Base-by-base conservation (phyloP, 2,888 invertebrate species). In the Lasius fuliginosus region DNA sequence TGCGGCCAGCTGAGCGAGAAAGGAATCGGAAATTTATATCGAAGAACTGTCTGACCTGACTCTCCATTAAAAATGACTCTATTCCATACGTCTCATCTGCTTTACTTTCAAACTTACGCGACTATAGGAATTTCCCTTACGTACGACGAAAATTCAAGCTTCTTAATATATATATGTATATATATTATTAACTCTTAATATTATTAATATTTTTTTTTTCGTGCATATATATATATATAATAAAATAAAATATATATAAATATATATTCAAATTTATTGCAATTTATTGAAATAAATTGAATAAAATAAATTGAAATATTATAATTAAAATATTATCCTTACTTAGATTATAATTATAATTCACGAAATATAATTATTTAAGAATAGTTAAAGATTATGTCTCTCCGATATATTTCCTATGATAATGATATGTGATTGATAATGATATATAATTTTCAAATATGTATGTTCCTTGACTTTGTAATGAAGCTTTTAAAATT, bases 11-110 rank as follows among this genome's bases (percentile, higher is more conserved):
- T 84, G 71, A 75, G 79, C 85, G 86, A 71, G 65, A 86, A 90
- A 90, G 90, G 56, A 89, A 86, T 88, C 85, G 86, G 83, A 76
- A 77, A 84, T 88, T 84, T 86, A 65, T 77, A 86, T 88, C 84
- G 86, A 23, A 11, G 53, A 83, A 81, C 84, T 81, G 60, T n/a
- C 68, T 64, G 73, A 46, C 65, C 67, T 49, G 64, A 65, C 58
- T 69, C 65, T 85, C 69, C 71, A 82, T 86, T 84, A 86, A 82
- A 69, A 67, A 76, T 75, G 58, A 79, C 56, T 83, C 71, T 12
- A 64, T 75, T 68, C 64, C 11, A 49, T 27, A 62, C 60, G 79
- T 79, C 46, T 69, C 18, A 18, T n/a, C 56, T 68, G 56, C 42
- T 77, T 77, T 42, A 49, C 8, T 46, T 27, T 23, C 27, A n/a